These are phyloP conservation scores for Phoenicopterus ruber DNA, from an alignment of 2,113 vertebrate species.

Conservation along the genomic window DNA sequence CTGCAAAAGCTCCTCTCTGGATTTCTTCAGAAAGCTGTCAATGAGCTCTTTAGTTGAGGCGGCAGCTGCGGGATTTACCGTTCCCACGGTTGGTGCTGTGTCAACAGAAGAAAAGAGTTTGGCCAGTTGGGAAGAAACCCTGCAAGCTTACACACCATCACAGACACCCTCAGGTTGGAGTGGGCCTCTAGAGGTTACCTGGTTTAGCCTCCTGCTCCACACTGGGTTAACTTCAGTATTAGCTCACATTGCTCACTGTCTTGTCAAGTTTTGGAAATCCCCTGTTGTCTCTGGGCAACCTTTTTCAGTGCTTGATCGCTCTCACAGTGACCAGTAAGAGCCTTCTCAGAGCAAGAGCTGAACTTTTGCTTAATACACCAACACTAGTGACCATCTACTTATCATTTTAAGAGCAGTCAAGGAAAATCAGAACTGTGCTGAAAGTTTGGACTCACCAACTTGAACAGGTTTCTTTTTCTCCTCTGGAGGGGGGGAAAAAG, in stretches of 20 bases:
- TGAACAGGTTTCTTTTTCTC: constrained; percentile 62
- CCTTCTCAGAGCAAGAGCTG: neutral
- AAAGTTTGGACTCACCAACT: constrained; percentile 54
- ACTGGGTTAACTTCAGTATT: neutral
- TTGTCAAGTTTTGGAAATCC: neutral
- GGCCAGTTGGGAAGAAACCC: neutral
- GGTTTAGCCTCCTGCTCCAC: neutral
- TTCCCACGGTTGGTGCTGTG: neutral
- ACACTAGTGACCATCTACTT: neutral
- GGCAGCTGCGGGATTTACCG: neutral
- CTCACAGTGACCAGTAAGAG: neutral
- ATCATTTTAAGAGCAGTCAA: neutral
- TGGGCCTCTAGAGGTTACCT: neutral
- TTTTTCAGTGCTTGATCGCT: neutral
- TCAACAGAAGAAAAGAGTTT: neutral
- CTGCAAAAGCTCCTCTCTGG: constrained; percentile 79
- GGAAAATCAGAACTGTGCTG: neutral
- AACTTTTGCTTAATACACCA: neutral
- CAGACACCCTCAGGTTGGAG: neutral
- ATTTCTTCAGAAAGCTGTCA: constrained; percentile 53
- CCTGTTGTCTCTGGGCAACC: neutral
- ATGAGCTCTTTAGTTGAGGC: neutral
- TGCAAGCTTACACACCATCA: neutral
- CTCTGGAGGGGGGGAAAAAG: neutral
- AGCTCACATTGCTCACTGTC: neutral